Conservation (phyloP, 2,888 invertebrate genomes). For the Eupelmus urozonus region DNA sequence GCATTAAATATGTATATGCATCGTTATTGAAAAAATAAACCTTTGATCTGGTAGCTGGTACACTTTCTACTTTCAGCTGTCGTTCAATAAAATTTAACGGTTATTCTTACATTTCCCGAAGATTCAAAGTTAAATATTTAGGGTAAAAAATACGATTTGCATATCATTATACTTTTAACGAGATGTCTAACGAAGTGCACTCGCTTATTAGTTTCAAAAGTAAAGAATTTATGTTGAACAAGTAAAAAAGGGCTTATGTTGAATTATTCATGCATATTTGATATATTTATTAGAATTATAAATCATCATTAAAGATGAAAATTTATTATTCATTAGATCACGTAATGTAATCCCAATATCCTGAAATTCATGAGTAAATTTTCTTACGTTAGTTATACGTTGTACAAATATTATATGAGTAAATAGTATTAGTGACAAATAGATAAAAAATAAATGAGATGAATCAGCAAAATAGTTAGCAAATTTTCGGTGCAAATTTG, state of each 20-base stretch:
- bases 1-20: too few species aligned
- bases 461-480: too few species aligned
- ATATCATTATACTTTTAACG: background rate
- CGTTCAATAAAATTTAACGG: background rate
- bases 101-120: background rate
- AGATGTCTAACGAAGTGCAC: too few species aligned
- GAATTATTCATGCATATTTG: slow-evolving; percentile 1
- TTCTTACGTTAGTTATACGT: background rate
- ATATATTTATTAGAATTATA: background rate
- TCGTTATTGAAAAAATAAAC: background rate
- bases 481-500: too few species aligned
- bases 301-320: background rate
- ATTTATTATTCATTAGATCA: background rate
- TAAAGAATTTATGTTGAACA: background rate
- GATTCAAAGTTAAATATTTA: background rate
- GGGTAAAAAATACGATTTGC: background rate
- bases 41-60: background rate
- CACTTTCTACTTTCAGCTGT: background rate
- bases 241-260: background rate
- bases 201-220: background rate
- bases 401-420: background rate
- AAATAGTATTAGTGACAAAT: too few species aligned
- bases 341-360: too few species aligned
- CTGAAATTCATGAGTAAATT: too few species aligned
- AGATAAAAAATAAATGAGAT: too few species aligned